Evolutionary conservation across 2,888 invertebrate species (phyloP), one percentile per base, ranked within the genome.

Genomic region (Anagyrus pseudococci): DNA sequence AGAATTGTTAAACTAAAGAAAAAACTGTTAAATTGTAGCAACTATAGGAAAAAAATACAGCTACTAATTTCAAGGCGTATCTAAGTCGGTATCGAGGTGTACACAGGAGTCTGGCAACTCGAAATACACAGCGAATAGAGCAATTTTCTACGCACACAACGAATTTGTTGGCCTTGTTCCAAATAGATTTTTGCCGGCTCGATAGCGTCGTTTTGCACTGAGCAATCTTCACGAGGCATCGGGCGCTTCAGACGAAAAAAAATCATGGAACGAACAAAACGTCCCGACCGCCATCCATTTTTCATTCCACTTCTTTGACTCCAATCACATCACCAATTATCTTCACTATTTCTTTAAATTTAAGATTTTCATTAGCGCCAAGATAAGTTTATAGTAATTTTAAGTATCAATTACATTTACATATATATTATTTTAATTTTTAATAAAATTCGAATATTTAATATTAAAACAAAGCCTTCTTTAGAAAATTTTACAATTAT

Each of bases 151-250:
- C 7, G 22, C 8, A 10, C 52, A 26, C 33, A 40, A n/a, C 43
- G 29, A 62, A 58, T 33, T 37, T 54, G 29, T 65, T 68, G 69
- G 68, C 67, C 43, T 48, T 46, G 41, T n/a, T 63, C 67, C 68
- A 70, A 58, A 50, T 65, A 56, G 55, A 60, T 64, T 67, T 67
- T 62, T 56, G 58, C 58, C 61, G 56, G 41, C 46, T 60, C 56
- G 56, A 61, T 55, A 56, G 56, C 67, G 56, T 62, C 67, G 61
- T 64, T 65, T 67, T 68, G 56, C 47, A 56, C 58, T 29, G 37
- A 19, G 44, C 52, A 64, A 67, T 64, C 49, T 62, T 29, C 64
- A 55, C 49, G 56, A 66, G 55, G 44, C 66, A 65, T 68, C 58
- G 64, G 29, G 44, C 41, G 41, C 10, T 13, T 8, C 6, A 57